These are phyloP conservation scores for Gadus macrocephalus DNA, from an alignment of 2,113 vertebrate species.

Conservation along the genomic window DNA sequence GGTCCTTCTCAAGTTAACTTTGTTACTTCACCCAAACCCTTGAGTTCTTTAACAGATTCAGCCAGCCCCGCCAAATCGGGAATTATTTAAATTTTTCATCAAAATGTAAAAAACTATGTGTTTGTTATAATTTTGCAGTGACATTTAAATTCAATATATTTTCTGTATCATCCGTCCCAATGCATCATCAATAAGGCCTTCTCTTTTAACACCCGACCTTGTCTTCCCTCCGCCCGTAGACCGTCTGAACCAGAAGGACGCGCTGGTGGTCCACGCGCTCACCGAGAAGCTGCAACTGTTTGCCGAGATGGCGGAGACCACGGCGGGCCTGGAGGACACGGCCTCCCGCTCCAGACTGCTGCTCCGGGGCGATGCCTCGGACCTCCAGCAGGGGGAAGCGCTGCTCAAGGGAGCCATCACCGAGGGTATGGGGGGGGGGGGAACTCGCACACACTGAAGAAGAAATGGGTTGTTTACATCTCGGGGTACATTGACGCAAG, in stretches of 20 bases:
- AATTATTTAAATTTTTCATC: no score
- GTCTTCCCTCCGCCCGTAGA: constrained; percentile 63
- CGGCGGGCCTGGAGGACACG: constrained; percentile 73
- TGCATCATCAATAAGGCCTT: no score
- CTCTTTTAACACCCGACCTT: neutral
- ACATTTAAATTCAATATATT: no score
- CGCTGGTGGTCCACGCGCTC: constrained; percentile 78
- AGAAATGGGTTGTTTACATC: no score
- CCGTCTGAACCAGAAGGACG: constrained; percentile 79
- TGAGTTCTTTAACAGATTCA: neutral
- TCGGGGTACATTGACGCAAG: no score
- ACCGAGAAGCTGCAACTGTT: constrained; percentile 89
- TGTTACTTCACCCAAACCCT: neutral
- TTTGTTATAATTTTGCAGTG: no score
- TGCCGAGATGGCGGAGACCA: constrained; percentile 79
- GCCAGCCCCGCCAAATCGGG: neutral
- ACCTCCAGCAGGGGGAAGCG: constrained; percentile 83
- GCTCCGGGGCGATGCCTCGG: constrained; percentile 74
- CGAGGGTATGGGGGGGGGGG: constrained; percentile 75
- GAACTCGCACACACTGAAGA: neutral
- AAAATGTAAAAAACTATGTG: no score
- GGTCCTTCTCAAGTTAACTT: neutral
- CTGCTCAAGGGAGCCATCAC: constrained; percentile 84
- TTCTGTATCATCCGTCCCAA: no score
- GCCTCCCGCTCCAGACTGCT: constrained; percentile 62